Evolutionary conservation across 2,797 vertebrate genomes (phyloP), one percentile per base, ranked within the genome.

Genomic region (Pseudotriccus pelzelni): DNA sequence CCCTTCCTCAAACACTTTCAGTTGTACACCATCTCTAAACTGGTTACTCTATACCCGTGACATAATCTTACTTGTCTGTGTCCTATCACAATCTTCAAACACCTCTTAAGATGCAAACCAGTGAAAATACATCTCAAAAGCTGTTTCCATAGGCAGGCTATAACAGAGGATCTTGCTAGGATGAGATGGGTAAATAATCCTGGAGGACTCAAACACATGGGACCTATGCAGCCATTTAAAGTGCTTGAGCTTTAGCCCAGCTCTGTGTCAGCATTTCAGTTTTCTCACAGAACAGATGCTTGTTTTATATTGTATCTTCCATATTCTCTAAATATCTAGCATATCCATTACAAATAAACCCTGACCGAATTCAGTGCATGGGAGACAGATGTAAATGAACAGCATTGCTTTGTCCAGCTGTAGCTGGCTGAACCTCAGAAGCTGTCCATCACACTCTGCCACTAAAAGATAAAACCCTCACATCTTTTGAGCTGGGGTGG

Each of bases 331-430:
- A 50, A 46, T 88, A 90, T 79, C 3, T 8, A 84, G 80, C 52
- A 67, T 87, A 47, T 93, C 72, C 55, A 67, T 39, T 60, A 83
- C 50, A 63, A 89, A 84, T 55, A 81, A 90, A 87, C 37, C 41
- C 52, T 82, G 91, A 76, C 72, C 94, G 72, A 93, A 75, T 32
- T 64, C 66, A 43, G 43, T 32, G 80, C 69, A 83, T 91, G 86
- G 72, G 53, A 93, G 66, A 15, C 88, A 95, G 91, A 96, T 94
- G 86, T 83, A 76, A 88, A 84, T 14, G 52, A 91, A 58, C 60
- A 90, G 74, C 37, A 2, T 16, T 74, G 39, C 70, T 84, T 82
- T 70, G 77, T 91, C 84, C 79, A 83, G 67, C 70, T 91, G 50
- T 72, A 56, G 93, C 68, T 94, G 77, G 74, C 66, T 89, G 74